These are phyloP conservation scores for Acleris literana DNA, from an alignment of 2,888 invertebrate genomes.

Conservation along the genomic window DNA sequence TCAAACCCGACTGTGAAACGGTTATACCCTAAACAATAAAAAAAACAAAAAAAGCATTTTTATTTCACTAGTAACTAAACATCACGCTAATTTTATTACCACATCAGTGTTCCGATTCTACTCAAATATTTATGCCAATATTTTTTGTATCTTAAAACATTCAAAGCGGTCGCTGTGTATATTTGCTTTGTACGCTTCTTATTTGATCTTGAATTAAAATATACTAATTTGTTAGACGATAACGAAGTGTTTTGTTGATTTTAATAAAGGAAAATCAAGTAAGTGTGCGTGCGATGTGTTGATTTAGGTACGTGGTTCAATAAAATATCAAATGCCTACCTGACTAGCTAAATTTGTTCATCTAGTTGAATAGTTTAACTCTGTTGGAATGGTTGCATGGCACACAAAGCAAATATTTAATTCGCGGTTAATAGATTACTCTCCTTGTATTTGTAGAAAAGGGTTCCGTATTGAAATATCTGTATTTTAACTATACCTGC, in stretches of 20 bases:
- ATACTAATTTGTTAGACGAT: conserved; percentile 4
- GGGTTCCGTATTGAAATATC: too few species aligned
- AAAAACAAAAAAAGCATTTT: conserved; percentile 29
- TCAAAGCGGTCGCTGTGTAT: conserved; percentile 8
- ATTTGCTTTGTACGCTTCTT: conserved; percentile 25
- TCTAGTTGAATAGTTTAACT: not conserved
- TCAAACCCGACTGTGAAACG: conserved; percentile 60
- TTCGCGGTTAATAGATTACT: conserved; percentile 1
- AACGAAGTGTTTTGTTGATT: conserved; percentile 6
- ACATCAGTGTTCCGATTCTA: conserved; percentile 13
- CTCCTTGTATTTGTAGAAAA: not conserved
- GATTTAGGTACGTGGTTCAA: not conserved
- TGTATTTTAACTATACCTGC: not conserved
- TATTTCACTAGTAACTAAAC: conserved; percentile 26
- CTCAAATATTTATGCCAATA: conserved; percentile 18
- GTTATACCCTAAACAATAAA: conserved; percentile 40
- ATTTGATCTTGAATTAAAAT: conserved; percentile 9
- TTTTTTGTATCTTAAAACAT: conserved; percentile 20
- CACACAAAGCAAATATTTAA: not conserved
- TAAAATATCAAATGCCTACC: not conserved
- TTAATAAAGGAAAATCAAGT: not conserved
- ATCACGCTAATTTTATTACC: conserved; percentile 32
- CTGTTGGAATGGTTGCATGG: not conserved
- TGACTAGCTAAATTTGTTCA: conserved; percentile 2
- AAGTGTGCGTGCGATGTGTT: not conserved